A percentile compares a stretch with the other conserved stretches of the same genome.
Conservation (phyloP, 1,140 invertebrate genomes). For the Chrysomallon squamiferum region DNA sequence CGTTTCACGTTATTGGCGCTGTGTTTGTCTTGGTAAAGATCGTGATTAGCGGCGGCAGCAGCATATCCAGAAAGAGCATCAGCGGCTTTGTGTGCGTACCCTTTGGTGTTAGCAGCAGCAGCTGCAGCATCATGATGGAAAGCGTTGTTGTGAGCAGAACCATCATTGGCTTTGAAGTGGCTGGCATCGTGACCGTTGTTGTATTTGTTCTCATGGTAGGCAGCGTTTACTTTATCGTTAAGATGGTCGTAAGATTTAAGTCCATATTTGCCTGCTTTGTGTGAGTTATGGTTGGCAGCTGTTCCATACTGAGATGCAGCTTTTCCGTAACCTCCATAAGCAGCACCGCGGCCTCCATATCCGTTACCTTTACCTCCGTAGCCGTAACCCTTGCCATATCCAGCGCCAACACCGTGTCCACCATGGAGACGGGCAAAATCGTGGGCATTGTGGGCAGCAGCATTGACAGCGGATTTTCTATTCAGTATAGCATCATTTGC, state of each 20-base stretch:
- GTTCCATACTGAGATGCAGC: too few species aligned
- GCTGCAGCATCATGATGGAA: neutral
- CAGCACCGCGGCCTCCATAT: neutral
- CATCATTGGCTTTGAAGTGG: conserved; percentile 2
- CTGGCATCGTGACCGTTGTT: neutral
- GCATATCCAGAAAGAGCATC: neutral
- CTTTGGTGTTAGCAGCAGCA: neutral
- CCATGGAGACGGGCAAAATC: neutral
- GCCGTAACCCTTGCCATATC: neutral
- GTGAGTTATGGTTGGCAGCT: too few species aligned
- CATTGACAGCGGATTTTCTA: neutral
- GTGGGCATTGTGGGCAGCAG: neutral
- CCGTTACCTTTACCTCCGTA: neutral
- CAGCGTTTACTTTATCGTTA: neutral
- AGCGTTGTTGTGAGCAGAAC: conserved; percentile 2
- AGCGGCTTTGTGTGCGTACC: neutral
- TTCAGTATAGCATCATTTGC: neutral
- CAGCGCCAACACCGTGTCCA: neutral
- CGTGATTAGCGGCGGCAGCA: neutral
- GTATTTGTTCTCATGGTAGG: neutral
- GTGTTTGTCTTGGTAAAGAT: neutral
- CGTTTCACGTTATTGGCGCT: neutral
- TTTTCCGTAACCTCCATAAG: neutral
- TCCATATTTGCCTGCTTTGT: too few species aligned
- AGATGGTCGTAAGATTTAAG: too few species aligned